Percentiles rank a stretch among this genome's conserved stretches.
phyloP scores from a whole-genome alignment of 2,888 invertebrate genomes.

The Brachypterus glaber region DNA sequence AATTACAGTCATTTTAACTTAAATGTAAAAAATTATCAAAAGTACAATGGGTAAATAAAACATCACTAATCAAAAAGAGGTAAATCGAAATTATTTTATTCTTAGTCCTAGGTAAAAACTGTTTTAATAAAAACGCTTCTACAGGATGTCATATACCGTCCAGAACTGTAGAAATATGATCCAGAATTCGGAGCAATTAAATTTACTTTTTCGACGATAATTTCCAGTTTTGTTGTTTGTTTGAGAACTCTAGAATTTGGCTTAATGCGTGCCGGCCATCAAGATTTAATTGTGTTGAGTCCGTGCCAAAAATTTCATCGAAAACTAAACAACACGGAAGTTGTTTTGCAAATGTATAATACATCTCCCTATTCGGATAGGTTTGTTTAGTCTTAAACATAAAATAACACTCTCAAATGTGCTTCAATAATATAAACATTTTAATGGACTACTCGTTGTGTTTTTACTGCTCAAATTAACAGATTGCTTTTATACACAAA shows the following conservation, averaged over 20 bases:
- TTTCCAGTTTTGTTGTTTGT: too few species aligned
- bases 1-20: too few species aligned
- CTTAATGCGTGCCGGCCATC: constrained; percentile 12
- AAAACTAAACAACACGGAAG: constrained; percentile 20
- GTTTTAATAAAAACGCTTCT: too few species aligned
- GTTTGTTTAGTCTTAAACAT: constrained; percentile 27
- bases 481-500: not conserved
- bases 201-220: too few species aligned
- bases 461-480: constrained; percentile 6
- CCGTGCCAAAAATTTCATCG: constrained; percentile 12
- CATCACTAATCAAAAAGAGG: too few species aligned
- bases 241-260: constrained; percentile 8
- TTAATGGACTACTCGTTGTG: constrained; percentile 8
- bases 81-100: too few species aligned
- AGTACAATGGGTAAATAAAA: too few species aligned
- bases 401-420: constrained; percentile 21
- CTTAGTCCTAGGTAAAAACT: too few species aligned
- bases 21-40: too few species aligned
- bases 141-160: too few species aligned
- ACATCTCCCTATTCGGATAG: constrained; percentile 19
- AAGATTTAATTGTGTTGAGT: constrained; percentile 15
- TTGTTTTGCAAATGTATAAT: constrained; percentile 19
- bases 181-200: too few species aligned
- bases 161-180: too few species aligned
- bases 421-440: constrained; percentile 19